These are phyloP conservation scores for Penaeus indicus DNA, from an alignment of 1,140 invertebrate species.

Conservation along the genomic window DNA sequence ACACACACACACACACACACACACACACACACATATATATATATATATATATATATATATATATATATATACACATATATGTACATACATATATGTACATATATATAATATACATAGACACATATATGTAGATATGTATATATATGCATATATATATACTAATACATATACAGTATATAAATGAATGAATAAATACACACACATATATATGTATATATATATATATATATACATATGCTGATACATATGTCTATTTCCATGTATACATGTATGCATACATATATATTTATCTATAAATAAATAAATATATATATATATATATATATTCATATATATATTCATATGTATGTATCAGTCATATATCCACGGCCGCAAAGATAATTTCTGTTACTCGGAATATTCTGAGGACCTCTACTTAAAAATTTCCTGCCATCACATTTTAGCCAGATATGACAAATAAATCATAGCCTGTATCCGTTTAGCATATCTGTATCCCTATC, in stretches of 20 bases:
- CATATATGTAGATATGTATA: too few species aligned
- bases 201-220: too few species aligned
- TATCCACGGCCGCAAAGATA: too few species aligned
- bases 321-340: not conserved
- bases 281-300: slow-evolving; percentile 11
- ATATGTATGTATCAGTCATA: too few species aligned
- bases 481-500: not conserved
- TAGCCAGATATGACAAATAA: slow-evolving; percentile 23
- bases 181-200: too few species aligned
- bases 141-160: too few species aligned
- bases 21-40: slow-evolving; percentile 14
- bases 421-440: not conserved
- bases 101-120: not conserved
- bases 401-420: not conserved
- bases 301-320: slow-evolving; percentile 23
- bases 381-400: too few species aligned
- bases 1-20: slow-evolving; percentile 14
- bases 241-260: too few species aligned
- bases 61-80: slow-evolving; percentile 4
- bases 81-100: not conserved
- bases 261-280: not conserved
- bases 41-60: slow-evolving; percentile 1
- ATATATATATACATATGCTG: too few species aligned
- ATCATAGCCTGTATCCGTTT: not conserved
- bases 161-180: too few species aligned